Evolutionary conservation across 2,797 vertebrate species (phyloP).

Genomic region (Sebastes vulpes): DNA sequence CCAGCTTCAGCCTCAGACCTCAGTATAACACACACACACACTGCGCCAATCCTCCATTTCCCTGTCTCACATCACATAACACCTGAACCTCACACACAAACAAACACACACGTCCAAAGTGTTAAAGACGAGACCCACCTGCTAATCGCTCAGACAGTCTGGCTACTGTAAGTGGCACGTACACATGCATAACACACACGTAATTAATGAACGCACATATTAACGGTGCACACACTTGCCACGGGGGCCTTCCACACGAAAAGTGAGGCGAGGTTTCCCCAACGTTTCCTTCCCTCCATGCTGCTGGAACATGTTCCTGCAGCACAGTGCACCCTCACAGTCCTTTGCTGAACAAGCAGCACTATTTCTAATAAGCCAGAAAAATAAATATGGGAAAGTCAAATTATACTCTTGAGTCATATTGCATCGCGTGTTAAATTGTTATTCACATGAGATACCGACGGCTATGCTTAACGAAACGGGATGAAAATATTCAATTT

Average conservation of each 20-base stretch:
- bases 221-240: constrained; percentile 30
- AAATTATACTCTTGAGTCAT: constrained; percentile 64
- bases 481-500: constrained; percentile 22
- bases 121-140: constrained; percentile 73
- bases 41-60: constrained; percentile 12
- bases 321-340: constrained; percentile 65
- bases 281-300: constrained; percentile 37
- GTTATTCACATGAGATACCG: constrained; percentile 24
- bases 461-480: constrained; percentile 44
- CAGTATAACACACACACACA: neutral
- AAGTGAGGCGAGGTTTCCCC: constrained; percentile 35
- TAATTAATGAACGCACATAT: constrained; percentile 39
- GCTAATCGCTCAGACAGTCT: constrained; percentile 66
- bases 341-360: constrained; percentile 58
- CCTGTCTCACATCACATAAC: constrained; percentile 53
- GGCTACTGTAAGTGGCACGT: constrained; percentile 64
- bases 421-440: constrained; percentile 52
- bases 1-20: neutral
- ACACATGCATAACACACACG: constrained; percentile 21
- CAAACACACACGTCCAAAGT: constrained; percentile 68
- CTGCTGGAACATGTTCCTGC: constrained; percentile 39
- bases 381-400: constrained; percentile 78
- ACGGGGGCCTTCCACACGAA: constrained; percentile 13
- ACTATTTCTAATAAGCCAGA: constrained; percentile 73
- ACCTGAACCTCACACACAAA: constrained; percentile 67